Percentiles rank a stretch among this genome's conserved stretches.
Evolutionary conservation across 2,113 vertebrate species (phyloP).

Genomic region (Microcebus jonahi): DNA sequence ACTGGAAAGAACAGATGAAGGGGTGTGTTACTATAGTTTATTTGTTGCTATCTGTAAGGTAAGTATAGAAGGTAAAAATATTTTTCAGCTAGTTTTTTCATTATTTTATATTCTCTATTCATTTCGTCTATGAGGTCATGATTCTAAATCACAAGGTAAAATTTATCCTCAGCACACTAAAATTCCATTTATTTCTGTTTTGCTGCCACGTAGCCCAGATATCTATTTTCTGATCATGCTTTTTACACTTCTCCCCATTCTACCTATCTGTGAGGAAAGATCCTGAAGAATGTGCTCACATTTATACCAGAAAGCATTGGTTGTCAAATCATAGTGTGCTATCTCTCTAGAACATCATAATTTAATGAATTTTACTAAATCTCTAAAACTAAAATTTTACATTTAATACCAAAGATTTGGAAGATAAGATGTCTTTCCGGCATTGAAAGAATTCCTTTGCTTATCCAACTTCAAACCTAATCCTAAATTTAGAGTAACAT

Average conservation of each 20-base stretch:
- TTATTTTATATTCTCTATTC: neutral
- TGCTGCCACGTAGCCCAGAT: neutral
- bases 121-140: neutral
- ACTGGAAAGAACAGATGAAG: conserved; percentile 41
- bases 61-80: conserved; percentile 46
- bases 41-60: conserved; percentile 60
- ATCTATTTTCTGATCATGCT: neutral
- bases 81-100: conserved; percentile 33
- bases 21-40: conserved; percentile 46
- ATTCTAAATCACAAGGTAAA: neutral
- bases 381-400: neutral
- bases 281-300: neutral
- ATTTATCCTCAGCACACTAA: neutral
- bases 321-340: neutral
- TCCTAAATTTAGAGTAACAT: conserved; percentile 24
- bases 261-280: neutral
- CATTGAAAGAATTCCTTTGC: neutral
- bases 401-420: neutral
- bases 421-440: neutral
- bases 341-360: neutral
- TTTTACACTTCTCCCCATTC: neutral
- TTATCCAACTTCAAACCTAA: neutral
- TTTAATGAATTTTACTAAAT: neutral
- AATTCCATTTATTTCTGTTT: neutral
- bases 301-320: neutral